Evolutionary conservation across 2,888 invertebrate species (phyloP), one percentile per base, ranked within the genome.

Genomic region (Chaitophorus viminalis): DNA sequence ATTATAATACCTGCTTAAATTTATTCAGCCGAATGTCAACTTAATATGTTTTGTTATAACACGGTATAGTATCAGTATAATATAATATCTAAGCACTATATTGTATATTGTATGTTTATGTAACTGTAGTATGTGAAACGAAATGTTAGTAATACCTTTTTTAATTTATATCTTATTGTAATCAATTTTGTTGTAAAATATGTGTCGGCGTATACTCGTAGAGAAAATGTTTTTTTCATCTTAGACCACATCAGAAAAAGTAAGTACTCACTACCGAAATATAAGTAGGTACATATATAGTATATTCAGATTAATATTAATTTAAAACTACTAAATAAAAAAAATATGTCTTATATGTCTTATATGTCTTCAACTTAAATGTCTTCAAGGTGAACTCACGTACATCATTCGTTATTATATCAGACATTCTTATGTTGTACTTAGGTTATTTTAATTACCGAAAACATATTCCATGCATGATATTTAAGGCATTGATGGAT

Each of bases 41-140:
- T 68, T 81, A 81, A 81, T 68, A 68, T 81, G 65, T 83, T 74
- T 74, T 36, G 72, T 82, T 74, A 82, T 74, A 54, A 54, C 72
- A 14, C 33, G 39, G n/a, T 11, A 68, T 21, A 33, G 29, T 68
- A 81, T 11, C 46, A 14, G 14, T 39, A 39, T 81, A 81, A n/a
- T 81, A 54, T 78, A 33, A 33, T 78, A 29, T 29, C 3, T 29
- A 68, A 6, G 31, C 33, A 60, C 6, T 78, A 78, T 21, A n/a
- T n/a, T n/a, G n/a, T 14, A 25, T 25, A 54, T 21, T 1, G 68
- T 54, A 25, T 3, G 1, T 54, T 54, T 18, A 31, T 77, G 14
- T 54, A 77, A 68, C 39, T 39, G 21, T 4, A 54, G 21, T 25
- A n/a, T 78, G 33, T 60, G 36, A 79, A 39, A 65, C 60, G 79